phyloP scores from a whole-genome alignment of 2,797 vertebrate genomes.

The Pygocentrus nattereri region DNA sequence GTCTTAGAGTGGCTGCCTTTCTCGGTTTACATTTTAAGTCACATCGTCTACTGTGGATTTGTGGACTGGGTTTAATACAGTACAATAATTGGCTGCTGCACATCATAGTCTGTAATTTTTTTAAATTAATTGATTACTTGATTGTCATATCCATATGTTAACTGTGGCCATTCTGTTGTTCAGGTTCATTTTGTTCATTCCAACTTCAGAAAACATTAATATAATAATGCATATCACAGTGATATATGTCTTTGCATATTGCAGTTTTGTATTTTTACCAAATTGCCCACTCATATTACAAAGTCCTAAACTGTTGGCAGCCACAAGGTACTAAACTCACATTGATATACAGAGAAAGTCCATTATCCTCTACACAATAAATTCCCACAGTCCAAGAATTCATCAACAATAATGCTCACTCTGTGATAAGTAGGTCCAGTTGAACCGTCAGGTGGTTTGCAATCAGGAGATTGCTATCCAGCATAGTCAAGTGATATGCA shows the following conservation, averaged over 20 bases:
- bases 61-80: too few species aligned
- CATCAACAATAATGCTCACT: neutral
- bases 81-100: too few species aligned
- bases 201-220: neutral
- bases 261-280: neutral
- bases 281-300: neutral
- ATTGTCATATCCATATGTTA: too few species aligned
- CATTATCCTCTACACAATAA: constrained; percentile 25
- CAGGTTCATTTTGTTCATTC: too few species aligned
- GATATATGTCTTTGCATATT: neutral
- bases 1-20: too few species aligned
- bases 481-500: neutral
- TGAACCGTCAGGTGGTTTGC: neutral
- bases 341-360: constrained; percentile 17
- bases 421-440: neutral
- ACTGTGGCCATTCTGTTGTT: too few species aligned
- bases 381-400: neutral
- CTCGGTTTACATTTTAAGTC: too few species aligned
- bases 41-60: too few species aligned
- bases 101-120: too few species aligned
- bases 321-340: neutral
- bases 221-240: neutral
- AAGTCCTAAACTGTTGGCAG: neutral
- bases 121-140: too few species aligned
- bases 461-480: constrained; percentile 1